These are phyloP conservation scores for Cyclophora albipunctata DNA, from an alignment of 2,888 invertebrate genomes.

Conservation along the genomic window DNA sequence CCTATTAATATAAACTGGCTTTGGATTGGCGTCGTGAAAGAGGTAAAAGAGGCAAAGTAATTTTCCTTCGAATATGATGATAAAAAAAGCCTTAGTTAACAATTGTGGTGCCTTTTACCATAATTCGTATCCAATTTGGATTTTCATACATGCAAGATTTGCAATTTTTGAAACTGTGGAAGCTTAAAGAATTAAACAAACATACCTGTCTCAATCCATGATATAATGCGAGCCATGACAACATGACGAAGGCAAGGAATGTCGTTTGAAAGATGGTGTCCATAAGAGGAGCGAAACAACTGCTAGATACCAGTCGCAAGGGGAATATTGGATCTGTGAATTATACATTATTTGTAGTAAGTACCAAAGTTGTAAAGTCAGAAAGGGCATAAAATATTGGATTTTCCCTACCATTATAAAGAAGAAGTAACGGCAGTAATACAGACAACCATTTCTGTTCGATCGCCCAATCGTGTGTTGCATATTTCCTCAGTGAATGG, in stretches of 20 bases:
- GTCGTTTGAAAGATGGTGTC: constrained; percentile 93
- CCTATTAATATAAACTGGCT: too few relatives aligned
- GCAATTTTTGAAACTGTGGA: too few relatives aligned
- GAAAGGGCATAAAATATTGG: too few relatives aligned
- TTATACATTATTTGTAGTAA: not conserved
- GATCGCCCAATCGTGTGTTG: constrained; percentile 95
- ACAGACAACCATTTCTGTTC: constrained; percentile 98
- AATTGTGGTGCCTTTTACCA: too few relatives aligned
- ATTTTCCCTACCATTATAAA: constrained; percentile 89
- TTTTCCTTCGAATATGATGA: too few relatives aligned
- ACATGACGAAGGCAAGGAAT: constrained; percentile 88
- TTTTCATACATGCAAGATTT: too few relatives aligned
- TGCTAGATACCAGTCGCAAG: constrained; percentile 89
- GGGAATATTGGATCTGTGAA: constrained; percentile 93
- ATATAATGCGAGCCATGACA: constrained; percentile 97
- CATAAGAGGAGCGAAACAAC: constrained; percentile 93
- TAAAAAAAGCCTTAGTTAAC: too few relatives aligned
- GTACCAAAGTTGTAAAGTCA: too few relatives aligned
- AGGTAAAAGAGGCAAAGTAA: too few relatives aligned
- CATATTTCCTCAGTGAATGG: constrained; percentile 89
- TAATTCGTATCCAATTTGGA: too few relatives aligned
- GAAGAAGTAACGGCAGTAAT: constrained; percentile 87
- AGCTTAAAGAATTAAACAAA: too few relatives aligned
- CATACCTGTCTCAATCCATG: constrained; percentile 93
- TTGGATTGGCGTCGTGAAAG: too few relatives aligned